phyloP scores from a whole-genome alignment of 2,888 invertebrate species.

The Pyrrhosoma nymphula region DNA sequence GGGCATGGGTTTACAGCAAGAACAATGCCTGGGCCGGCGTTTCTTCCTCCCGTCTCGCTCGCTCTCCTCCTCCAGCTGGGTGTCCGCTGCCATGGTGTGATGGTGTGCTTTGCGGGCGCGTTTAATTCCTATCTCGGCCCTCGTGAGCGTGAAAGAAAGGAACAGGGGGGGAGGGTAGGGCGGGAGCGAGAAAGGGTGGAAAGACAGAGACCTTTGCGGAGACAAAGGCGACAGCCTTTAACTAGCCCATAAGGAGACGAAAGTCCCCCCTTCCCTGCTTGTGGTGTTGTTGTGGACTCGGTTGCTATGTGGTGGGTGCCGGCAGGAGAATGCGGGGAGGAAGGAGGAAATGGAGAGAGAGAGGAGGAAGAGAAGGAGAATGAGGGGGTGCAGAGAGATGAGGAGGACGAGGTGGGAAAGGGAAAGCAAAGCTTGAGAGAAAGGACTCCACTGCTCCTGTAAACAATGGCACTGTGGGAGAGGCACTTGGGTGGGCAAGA shows the following conservation, averaged over 20 bases:
- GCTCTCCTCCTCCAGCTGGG: neutral
- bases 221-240: conserved; percentile 59
- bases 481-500: conserved; percentile 63
- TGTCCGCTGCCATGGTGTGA: neutral
- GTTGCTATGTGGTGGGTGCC: conserved; percentile 65
- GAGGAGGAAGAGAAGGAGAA: neutral
- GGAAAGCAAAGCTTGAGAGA: neutral
- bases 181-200: neutral
- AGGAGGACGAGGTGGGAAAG: neutral
- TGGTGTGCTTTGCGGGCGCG: neutral
- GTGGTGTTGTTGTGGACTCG: conserved; percentile 33
- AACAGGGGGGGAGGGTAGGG: neutral
- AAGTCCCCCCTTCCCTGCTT: conserved; percentile 23
- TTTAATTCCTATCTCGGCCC: neutral
- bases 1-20: too few relatives aligned
- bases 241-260: conserved; percentile 65
- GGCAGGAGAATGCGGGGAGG: neutral
- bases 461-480: conserved; percentile 65
- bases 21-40: too few relatives aligned
- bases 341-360: neutral
- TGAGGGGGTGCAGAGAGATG: neutral
- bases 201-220: neutral
- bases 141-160: conserved; percentile 30
- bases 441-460: conserved; percentile 45
- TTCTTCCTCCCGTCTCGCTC: neutral